Evolutionary conservation across 2,113 vertebrate genomes (phyloP).

Genomic region (Burhinus bistriatus): DNA sequence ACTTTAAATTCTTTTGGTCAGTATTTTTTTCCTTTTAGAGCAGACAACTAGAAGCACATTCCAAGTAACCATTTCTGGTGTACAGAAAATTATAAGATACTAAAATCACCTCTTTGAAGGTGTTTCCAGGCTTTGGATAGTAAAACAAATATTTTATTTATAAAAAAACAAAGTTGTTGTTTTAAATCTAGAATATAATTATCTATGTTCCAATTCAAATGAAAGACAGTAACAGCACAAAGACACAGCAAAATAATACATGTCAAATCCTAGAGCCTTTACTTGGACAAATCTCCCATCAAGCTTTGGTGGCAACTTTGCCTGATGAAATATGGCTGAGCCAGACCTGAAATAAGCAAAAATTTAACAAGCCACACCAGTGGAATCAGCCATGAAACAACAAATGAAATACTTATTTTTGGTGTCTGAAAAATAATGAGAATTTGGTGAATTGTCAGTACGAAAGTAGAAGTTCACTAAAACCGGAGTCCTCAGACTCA

Average conservation of each 20-base stretch:
- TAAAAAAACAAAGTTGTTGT: background rate
- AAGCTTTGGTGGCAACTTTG: background rate
- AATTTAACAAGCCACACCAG: background rate
- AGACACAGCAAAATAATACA: background rate
- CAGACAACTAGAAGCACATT: slow-evolving; percentile 57
- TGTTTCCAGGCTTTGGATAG: slow-evolving; percentile 47
- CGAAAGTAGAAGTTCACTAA: background rate
- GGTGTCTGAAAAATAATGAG: background rate
- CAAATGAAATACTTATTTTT: background rate
- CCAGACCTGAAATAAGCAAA: slow-evolving; percentile 26
- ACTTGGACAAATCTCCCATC: slow-evolving; percentile 4
- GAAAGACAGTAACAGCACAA: slow-evolving; percentile 5
- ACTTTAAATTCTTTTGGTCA: slow-evolving; percentile 71
- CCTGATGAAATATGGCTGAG: background rate
- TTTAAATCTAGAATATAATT: slow-evolving; percentile 58
- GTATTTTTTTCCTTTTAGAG: slow-evolving; percentile 58
- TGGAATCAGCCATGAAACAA: background rate
- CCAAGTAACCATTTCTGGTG: slow-evolving; percentile 60
- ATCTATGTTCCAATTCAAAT: slow-evolving; percentile 44
- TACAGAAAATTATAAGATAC: slow-evolving; percentile 62
- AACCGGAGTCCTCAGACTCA: background rate
- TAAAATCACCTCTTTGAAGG: slow-evolving; percentile 68
- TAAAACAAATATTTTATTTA: slow-evolving; percentile 56
- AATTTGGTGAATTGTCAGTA: background rate
- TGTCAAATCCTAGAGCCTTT: slow-evolving; percentile 12